Evolutionary conservation across 2,797 vertebrate species (phyloP), one percentile per base, ranked within the genome.

Genomic region (Gambelia wislizenii): DNA sequence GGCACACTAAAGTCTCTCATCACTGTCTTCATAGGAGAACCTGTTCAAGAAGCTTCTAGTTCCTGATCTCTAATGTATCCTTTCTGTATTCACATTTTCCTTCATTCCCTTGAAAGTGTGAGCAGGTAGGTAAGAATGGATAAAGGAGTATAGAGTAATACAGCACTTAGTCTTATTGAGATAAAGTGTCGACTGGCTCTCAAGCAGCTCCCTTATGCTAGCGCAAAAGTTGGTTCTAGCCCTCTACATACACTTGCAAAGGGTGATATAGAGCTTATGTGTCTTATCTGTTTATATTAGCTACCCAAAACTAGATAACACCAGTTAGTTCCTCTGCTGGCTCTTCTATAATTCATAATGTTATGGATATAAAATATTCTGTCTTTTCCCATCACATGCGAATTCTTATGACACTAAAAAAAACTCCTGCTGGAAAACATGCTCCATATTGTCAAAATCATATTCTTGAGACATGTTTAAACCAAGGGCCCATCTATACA

Each of bases 381-480:
- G 79, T 79, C 85, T 91, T 91, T 95, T 91, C 85, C 84, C 76
- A 39, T 83, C 39, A 14, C 89, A 87, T 91, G 90, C 94, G 79
- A 52, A 8, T 89, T 90, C 82, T 89, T 91, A 84, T 86, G 61
- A 92, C 87, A 90, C 91, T 91, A 91, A 90, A 89, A 91, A 90
- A 89, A 92, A 94, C 92, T 92, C 89, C 72, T 93, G 91, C 92
- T 94, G 87, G 91, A 93, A 94, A 94, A 92, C 80, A 93, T 0
- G 0, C 78, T 95, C 89, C 89, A 90, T 77, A 75, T 89, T 94
- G 93, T 94, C 94, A 93, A 91, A 91, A 95, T 92, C 91, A 91
- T 89, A 91, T 74, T 91, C 92, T 91, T 91, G 89, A 93, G 94
- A 93, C 93, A 89, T 95, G 93, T 95, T 95, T 96, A 95, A 94